Conservation (phyloP, 2,797 vertebrate genomes). For the Phataginus tetradactyla region DNA sequence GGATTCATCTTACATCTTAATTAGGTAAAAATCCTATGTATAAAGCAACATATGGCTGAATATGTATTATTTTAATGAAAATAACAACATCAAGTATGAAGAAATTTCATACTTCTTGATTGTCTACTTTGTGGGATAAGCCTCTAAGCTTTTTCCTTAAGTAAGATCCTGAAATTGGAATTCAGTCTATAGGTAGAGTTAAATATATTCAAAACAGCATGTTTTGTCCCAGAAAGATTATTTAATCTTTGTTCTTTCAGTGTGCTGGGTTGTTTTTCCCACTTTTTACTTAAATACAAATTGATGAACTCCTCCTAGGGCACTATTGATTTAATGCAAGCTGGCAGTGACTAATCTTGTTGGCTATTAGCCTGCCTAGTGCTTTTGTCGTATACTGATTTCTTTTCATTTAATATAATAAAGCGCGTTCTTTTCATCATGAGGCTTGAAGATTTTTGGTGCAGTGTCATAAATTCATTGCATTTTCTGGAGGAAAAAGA, state of each 20-base stretch:
- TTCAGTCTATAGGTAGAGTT: neutral
- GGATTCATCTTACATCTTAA: neutral
- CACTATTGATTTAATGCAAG: neutral
- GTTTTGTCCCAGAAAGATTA: constrained; percentile 31
- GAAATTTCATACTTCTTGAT: neutral
- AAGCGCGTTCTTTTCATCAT: neutral
- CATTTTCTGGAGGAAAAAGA: neutral
- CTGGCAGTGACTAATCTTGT: neutral
- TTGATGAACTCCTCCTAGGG: neutral
- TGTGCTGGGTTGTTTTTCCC: neutral
- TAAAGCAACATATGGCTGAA: neutral
- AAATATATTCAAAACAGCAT: neutral
- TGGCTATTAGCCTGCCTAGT: neutral
- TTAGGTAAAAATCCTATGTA: neutral
- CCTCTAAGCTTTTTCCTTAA: neutral
- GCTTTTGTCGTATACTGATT: neutral
- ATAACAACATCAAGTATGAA: neutral
- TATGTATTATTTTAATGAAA: neutral
- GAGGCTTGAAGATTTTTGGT: neutral
- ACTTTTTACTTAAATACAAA: constrained; percentile 42
- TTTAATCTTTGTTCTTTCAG: constrained; percentile 15
- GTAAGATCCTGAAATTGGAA: neutral
- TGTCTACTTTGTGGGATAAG: neutral
- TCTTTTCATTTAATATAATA: neutral
- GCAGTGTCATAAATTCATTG: neutral